A percentile compares a stretch with the other conserved stretches of the same genome.
Evolutionary conservation across 2,888 invertebrate genomes (phyloP).

Genomic region (Eristalis pertinax): DNA sequence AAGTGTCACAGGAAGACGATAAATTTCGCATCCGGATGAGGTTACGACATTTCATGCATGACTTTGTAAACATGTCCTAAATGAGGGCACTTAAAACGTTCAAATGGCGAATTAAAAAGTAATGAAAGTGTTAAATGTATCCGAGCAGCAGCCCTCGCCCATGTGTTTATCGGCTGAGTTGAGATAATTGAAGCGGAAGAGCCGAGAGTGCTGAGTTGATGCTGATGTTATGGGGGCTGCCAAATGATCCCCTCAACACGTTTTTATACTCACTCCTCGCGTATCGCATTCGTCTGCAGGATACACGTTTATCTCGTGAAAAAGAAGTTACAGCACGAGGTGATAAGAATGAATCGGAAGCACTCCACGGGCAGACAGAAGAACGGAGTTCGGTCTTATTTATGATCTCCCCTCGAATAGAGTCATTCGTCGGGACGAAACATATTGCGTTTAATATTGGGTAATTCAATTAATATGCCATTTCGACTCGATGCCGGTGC

Average conservation of each 20-base stretch:
- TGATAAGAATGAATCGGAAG: not conserved
- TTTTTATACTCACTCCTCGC: not conserved
- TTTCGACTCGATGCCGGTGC: not conserved
- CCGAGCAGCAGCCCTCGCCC: not conserved
- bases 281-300: not conserved
- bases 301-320: not conserved
- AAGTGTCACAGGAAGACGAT: not conserved
- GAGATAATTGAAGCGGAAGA: slow-evolving; percentile 35
- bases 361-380: not conserved
- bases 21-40: slow-evolving; percentile 1
- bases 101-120: slow-evolving; percentile 51
- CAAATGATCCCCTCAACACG: not conserved
- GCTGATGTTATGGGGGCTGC: not conserved
- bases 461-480: slow-evolving; percentile 15
- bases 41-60: slow-evolving; percentile 34
- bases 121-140: slow-evolving; percentile 41
- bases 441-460: not conserved
- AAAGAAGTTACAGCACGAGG: not conserved
- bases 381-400: not conserved
- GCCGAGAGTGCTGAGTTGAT: not conserved
- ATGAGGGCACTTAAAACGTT: slow-evolving; percentile 44
- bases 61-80: slow-evolving; percentile 46
- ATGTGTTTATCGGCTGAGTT: slow-evolving; percentile 28
- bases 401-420: slow-evolving; percentile 2
- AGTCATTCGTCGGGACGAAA: not conserved